These are phyloP conservation scores for Plebejus anna DNA, from an alignment of 2,888 invertebrate genomes.

Conservation along the genomic window DNA sequence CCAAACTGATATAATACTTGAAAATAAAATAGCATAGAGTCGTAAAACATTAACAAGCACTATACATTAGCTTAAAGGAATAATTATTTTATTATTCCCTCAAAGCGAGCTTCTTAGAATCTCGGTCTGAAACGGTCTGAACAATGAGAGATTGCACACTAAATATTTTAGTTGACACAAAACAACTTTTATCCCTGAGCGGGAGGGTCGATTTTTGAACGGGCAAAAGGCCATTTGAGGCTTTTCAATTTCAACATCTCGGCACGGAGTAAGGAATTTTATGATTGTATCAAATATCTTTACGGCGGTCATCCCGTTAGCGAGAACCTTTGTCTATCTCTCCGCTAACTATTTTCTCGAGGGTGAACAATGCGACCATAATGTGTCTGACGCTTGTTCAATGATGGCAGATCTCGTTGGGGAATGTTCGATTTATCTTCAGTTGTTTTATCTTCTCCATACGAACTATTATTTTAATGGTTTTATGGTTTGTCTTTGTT, in stretches of 20 bases:
- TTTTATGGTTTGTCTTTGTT: slow-evolving; percentile 14
- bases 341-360: slow-evolving; percentile 41
- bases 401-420: slow-evolving; percentile 30
- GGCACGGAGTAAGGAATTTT: slow-evolving; percentile 37
- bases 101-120: slow-evolving; percentile 44
- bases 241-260: slow-evolving; percentile 25
- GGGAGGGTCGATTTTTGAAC: slow-evolving; percentile 11
- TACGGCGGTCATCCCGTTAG: slow-evolving; percentile 46
- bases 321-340: slow-evolving; percentile 39
- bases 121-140: slow-evolving; percentile 27
- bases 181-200: not conserved
- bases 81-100: slow-evolving; percentile 50
- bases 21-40: slow-evolving; percentile 37
- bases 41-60: slow-evolving; percentile 46
- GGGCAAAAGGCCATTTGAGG: not conserved
- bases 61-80: slow-evolving; percentile 40
- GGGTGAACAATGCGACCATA: slow-evolving; percentile 35
- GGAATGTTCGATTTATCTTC: slow-evolving; percentile 25
- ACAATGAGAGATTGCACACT: slow-evolving; percentile 23
- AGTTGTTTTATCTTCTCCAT: slow-evolving; percentile 18
- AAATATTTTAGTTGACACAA: not conserved
- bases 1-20: slow-evolving; percentile 39
- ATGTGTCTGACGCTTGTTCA: slow-evolving; percentile 35
- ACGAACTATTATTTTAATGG: slow-evolving; percentile 19
- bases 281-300: slow-evolving; percentile 45